Evolutionary conservation across 2,113 vertebrate genomes (phyloP), one percentile per base, ranked within the genome.

Genomic region (Urocitellus parryii): DNA sequence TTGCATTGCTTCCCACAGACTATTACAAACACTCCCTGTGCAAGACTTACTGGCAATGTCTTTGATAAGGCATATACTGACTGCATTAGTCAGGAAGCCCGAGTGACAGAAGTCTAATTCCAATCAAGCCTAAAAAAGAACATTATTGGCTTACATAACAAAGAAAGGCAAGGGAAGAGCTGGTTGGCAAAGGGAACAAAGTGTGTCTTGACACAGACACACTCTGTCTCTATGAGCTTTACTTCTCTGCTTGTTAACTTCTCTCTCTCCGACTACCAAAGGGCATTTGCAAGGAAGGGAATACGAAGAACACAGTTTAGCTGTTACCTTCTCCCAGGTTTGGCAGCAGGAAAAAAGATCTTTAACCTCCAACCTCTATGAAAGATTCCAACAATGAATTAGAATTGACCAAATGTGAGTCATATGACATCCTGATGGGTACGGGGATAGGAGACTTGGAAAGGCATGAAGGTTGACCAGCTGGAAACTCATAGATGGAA

Each of bases 1-100:
- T 77, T 77, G 12, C 34, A 63, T 90, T 86, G 96, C 84, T 96
- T 95, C 83, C 93, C 96, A 95, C 65, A 80, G 32, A 91, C 48
- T 25, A 92, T 97, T 97, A 65, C 72, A 97, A 90, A 85, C 8
- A 6, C 12, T 83, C 29, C 5, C 37, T 88, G n/a, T 77, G 85
- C 39, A 90, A 94, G 72, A 68, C 53, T 90, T 96, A 53, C 90
- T 94, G 85, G 82, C 70, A 88, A 92, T 67, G 27, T 77, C 91
- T 92, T 90, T 94, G 91, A 94, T 90, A 96, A 96, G 91, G 45
- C 22, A 32, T 90, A 77, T 29, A 45, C 65, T 72, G 95, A 84
- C 20, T 48, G 63, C 9, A 65, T 95, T 95, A 95, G 80, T 96
- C 83, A 97, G 93, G 82, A 90, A 92, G 20, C 20, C 77, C 70